These are phyloP conservation scores for Candidula unifasciata DNA, from an alignment of 2,888 invertebrate species.

Conservation along the genomic window DNA sequence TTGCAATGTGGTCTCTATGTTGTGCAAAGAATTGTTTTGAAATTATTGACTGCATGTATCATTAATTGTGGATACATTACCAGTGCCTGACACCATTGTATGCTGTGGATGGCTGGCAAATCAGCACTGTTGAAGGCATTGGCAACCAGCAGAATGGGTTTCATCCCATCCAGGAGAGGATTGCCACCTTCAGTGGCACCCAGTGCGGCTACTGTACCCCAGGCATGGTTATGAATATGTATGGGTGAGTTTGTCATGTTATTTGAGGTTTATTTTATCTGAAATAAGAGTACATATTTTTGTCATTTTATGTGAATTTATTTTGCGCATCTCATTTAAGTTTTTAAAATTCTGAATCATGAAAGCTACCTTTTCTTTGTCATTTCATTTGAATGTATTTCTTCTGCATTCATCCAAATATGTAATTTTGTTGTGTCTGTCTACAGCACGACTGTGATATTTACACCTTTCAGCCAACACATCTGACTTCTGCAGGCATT, in stretches of 20 bases:
- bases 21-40: too few relatives aligned
- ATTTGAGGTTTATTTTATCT: neutral
- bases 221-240: constrained; percentile 83
- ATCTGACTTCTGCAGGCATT: too few relatives aligned
- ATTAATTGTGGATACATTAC: neutral
- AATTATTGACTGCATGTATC: too few relatives aligned
- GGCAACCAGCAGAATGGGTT: constrained; percentile 83
- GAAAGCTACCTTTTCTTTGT: too few relatives aligned
- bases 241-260: constrained; percentile 79
- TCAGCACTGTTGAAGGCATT: constrained; percentile 86
- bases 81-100: constrained; percentile 84
- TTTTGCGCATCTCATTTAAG: too few relatives aligned
- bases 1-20: too few relatives aligned
- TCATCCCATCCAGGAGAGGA: constrained; percentile 84
- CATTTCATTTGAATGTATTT: too few relatives aligned
- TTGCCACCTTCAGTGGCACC: constrained; percentile 84
- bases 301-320: neutral
- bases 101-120: constrained; percentile 83
- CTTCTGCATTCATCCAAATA: too few relatives aligned
- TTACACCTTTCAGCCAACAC: too few relatives aligned
- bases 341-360: too few relatives aligned
- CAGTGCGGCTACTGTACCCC: constrained; percentile 88
- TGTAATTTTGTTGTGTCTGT: too few relatives aligned
- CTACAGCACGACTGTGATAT: too few relatives aligned
- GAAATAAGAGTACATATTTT: neutral